Percentiles rank a stretch among this genome's conserved stretches.
Evolutionary conservation across 30 jellyfish, hydroid and myxozoan genomes (phyloP).

Genomic region (Aurelia aurita): DNA sequence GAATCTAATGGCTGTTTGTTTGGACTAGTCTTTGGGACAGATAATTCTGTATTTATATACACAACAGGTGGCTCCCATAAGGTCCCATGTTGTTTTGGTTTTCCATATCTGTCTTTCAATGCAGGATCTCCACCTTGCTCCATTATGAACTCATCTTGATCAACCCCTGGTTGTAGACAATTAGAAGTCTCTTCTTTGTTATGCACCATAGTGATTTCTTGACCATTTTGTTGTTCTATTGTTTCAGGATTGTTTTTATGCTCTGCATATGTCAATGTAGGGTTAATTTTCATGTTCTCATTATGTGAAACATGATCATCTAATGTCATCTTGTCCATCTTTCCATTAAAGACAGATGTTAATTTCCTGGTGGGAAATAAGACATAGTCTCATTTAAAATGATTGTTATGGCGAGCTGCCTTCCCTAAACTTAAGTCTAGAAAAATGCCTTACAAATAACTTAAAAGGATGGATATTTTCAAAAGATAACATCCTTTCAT

Average conservation of each 20-base stretch:
- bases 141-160: conserved; percentile 37
- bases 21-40: conserved; percentile 47
- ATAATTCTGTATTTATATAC: conserved; percentile 52
- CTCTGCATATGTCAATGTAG: conserved; percentile 28
- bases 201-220: conserved; percentile 3
- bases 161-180: conserved; percentile 19
- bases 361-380: conserved; percentile 7
- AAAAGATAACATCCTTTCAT: too few relatives aligned
- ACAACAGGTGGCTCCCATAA: conserved; percentile 86
- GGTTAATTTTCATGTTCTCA: conserved; percentile 22
- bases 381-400: too few relatives aligned
- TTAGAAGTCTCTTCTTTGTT: conserved; percentile 23
- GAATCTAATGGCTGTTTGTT: conserved; percentile 22
- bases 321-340: conserved; percentile 61
- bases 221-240: conserved; percentile 40
- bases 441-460: too few relatives aligned
- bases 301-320: conserved; percentile 45
- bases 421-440: too few relatives aligned
- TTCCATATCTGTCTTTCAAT: conserved; percentile 53
- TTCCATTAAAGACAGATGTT: conserved; percentile 53
- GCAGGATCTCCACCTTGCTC: conserved; percentile 38
- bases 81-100: conserved; percentile 82
- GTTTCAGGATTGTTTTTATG: conserved; percentile 33
- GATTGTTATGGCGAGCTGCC: too few relatives aligned
- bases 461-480: too few relatives aligned